phyloP scores from a whole-genome alignment of 2,888 invertebrate species.

The Aspidapion aeneum region DNA sequence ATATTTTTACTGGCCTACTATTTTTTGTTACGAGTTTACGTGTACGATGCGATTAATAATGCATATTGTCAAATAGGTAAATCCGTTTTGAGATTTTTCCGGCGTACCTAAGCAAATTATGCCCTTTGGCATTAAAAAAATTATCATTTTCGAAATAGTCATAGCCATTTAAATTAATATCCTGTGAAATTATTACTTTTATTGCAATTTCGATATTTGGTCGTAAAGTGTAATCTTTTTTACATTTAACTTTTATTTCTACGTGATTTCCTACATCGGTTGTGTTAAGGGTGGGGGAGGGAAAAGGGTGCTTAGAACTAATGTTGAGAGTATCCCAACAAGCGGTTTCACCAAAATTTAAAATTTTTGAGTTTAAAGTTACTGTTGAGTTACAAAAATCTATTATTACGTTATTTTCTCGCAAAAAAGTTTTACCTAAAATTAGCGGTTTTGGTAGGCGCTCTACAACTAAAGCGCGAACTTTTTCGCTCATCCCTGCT shows the following conservation, averaged over 20 bases:
- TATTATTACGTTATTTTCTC: not conserved
- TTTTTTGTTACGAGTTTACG: not conserved
- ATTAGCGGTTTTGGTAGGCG: not conserved
- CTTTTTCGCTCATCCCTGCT: not conserved
- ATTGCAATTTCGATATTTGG: too few species aligned
- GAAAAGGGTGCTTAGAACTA: not conserved
- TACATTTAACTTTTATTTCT: too few species aligned
- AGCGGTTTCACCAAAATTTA: not conserved
- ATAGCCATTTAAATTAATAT: too few species aligned
- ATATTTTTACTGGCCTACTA: not conserved
- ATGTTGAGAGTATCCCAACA: not conserved
- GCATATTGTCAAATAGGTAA: too few species aligned
- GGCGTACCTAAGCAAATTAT: not conserved
- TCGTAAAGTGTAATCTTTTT: too few species aligned
- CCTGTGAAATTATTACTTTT: too few species aligned
- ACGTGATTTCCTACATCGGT: too few species aligned
- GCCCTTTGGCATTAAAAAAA: not conserved
- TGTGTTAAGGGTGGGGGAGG: not conserved
- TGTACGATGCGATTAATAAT: too few species aligned
- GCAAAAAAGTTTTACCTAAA: not conserved
- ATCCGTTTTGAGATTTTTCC: not conserved
- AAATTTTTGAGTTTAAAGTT: not conserved
- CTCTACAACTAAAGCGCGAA: not conserved
- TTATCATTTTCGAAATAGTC: not conserved
- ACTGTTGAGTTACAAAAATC: not conserved